Conservation (phyloP, 2,113 vertebrate species). For the Paedocypris sp. region DNA sequence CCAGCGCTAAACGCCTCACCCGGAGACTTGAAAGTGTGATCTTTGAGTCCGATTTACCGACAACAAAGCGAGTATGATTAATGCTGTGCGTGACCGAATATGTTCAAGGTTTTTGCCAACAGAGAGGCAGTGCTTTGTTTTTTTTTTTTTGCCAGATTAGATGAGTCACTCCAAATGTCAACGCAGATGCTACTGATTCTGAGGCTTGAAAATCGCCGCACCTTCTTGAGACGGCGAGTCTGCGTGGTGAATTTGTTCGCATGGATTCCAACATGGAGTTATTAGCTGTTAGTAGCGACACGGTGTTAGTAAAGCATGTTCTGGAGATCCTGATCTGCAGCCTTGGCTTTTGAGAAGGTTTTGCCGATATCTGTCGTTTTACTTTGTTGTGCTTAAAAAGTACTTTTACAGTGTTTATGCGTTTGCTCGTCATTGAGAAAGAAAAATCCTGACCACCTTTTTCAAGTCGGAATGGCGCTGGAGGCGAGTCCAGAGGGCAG, state of each 20-base stretch:
- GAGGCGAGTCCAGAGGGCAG: conserved; percentile 27
- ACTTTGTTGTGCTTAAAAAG: no score
- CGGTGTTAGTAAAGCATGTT: no score
- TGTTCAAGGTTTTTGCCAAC: conserved; percentile 29
- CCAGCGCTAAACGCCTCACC: background rate
- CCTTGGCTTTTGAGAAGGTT: no score
- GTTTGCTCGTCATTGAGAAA: background rate
- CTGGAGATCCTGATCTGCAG: no score
- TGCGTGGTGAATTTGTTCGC: conserved; percentile 43
- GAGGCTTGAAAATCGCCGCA: conserved; percentile 19
- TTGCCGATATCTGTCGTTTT: no score
- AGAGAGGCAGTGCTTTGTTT: conserved; percentile 13
- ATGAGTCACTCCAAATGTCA: conserved; percentile 37
- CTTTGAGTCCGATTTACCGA: background rate
- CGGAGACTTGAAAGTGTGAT: background rate
- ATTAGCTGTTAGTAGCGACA: conserved; percentile 31
- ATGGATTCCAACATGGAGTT: conserved; percentile 41
- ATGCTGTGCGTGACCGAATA: conserved; percentile 27
- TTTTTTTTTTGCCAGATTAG: conserved; percentile 28
- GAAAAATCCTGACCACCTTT: conserved; percentile 14
- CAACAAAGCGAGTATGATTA: conserved; percentile 23
- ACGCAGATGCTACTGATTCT: conserved; percentile 4
- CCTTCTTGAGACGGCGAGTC: conserved; percentile 16
- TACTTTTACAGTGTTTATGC: no score
- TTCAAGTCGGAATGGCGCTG: conserved; percentile 6